phyloP scores from a whole-genome alignment of 92 coral and sea anemone species.

The Heteractis magnifica region DNA sequence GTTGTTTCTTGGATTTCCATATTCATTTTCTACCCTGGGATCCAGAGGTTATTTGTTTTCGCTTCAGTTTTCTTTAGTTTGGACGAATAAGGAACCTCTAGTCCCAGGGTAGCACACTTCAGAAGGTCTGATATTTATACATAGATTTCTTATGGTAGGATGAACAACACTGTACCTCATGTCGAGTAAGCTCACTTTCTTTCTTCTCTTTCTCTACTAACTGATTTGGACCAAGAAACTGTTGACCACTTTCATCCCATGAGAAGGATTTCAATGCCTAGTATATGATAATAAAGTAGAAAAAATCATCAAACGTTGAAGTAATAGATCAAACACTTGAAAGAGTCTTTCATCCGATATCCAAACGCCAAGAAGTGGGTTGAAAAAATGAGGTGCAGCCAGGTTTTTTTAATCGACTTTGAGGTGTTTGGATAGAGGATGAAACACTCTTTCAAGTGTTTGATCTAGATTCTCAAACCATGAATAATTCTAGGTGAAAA shows the following conservation, averaged over 20 bases:
- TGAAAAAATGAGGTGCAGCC: too few relatives aligned
- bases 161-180: slow-evolving; percentile 18
- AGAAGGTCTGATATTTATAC: too few relatives aligned
- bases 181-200: slow-evolving; percentile 30
- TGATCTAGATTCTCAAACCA: too few relatives aligned
- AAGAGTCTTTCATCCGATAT: not conserved
- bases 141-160: not conserved
- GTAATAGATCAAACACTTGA: not conserved
- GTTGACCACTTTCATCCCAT: slow-evolving; percentile 55
- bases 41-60: not conserved
- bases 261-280: slow-evolving; percentile 69
- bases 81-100: too few relatives aligned
- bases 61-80: too few relatives aligned
- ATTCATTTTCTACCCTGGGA: not conserved
- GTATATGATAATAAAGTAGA: not conserved
- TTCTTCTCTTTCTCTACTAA: slow-evolving; percentile 55
- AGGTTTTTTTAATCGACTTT: too few relatives aligned
- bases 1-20: too few relatives aligned
- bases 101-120: too few relatives aligned
- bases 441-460: too few relatives aligned
- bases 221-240: slow-evolving; percentile 84
- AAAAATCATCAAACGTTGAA: not conserved
- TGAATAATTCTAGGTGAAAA: too few relatives aligned
- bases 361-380: too few relatives aligned
- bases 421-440: too few relatives aligned